Evolutionary conservation across 1,140 invertebrate genomes (phyloP).

Genomic region (Caenorhabditis briggsae): DNA sequence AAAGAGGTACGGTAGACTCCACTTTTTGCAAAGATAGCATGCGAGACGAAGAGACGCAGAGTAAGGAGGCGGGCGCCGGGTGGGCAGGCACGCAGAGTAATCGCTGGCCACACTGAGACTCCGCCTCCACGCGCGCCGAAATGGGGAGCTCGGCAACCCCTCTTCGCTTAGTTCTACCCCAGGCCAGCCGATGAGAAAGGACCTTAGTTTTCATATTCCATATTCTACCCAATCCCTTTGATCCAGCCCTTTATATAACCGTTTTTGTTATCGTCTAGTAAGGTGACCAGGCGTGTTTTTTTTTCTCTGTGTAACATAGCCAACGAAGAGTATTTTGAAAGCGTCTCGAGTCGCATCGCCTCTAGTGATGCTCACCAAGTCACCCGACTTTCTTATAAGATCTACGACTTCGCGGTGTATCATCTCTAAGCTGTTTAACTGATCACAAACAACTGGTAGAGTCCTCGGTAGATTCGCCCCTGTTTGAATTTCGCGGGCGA

Average conservation of each 20-base stretch:
- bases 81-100: conserved; percentile 54
- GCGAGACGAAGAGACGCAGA: conserved; percentile 19
- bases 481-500: conserved; percentile 57
- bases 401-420: neutral
- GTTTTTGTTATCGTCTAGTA: neutral
- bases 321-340: neutral
- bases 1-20: conserved; percentile 40
- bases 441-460: conserved; percentile 15
- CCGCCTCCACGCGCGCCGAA: conserved; percentile 54
- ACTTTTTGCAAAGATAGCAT: neutral
- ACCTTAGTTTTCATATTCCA: conserved; percentile 36
- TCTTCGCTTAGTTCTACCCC: conserved; percentile 52
- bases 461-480: neutral
- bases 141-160: conserved; percentile 54
- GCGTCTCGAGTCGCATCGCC: neutral
- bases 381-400: neutral
- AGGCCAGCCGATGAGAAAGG: conserved; percentile 27
- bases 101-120: conserved; percentile 50
- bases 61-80: conserved; percentile 46
- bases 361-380: neutral
- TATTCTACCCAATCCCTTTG: neutral
- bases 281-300: neutral
- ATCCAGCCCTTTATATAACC: neutral
- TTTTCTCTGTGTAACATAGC: neutral
- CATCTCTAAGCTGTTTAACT: neutral